Evolutionary conservation across 2,113 vertebrate species (phyloP).

Genomic region (Arvicanthis niloticus): DNA sequence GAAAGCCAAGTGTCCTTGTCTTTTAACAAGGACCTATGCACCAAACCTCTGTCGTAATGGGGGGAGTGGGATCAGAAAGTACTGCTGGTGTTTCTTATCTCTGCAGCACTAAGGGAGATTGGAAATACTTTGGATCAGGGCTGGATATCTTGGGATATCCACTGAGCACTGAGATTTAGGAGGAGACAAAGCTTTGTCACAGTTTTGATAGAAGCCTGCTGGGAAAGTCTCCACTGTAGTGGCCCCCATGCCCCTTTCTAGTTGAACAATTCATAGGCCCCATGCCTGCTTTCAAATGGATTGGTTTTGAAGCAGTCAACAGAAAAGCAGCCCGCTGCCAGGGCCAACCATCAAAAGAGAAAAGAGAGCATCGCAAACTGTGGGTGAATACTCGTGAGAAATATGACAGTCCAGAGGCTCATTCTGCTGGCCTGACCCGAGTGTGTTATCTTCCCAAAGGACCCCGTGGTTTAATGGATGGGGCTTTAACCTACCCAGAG

Average conservation of each 20-base stretch:
- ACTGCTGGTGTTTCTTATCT: not conserved
- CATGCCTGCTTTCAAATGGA: slow-evolving; percentile 55
- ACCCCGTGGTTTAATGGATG: slow-evolving; percentile 99
- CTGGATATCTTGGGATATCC: not conserved
- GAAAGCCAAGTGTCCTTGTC: not conserved
- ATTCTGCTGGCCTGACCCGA: slow-evolving; percentile 78
- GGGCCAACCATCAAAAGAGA: slow-evolving; percentile 60
- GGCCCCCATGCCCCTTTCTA: slow-evolving; percentile 49
- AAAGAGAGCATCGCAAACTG: slow-evolving; percentile 30
- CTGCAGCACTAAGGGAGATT: not conserved
- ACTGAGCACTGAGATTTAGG: slow-evolving; percentile 24
- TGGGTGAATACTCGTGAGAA: slow-evolving; percentile 55
- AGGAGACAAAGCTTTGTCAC: slow-evolving; percentile 37
- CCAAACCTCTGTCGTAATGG: not conserved
- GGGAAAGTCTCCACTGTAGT: slow-evolving; percentile 43
- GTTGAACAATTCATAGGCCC: slow-evolving; percentile 43
- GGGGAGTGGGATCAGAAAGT: not conserved
- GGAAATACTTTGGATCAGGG: slow-evolving; percentile 8
- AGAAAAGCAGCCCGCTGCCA: slow-evolving; percentile 72
- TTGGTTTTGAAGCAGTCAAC: slow-evolving; percentile 66
- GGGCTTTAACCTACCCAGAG: slow-evolving; percentile 99
- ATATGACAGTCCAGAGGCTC: not conserved
- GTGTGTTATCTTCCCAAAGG: slow-evolving; percentile 88
- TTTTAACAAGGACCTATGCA: not conserved
- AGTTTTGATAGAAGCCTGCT: slow-evolving; percentile 53